These are phyloP conservation scores for Eulemur coronatus DNA, from an alignment of 2,797 vertebrate species.

Conservation along the genomic window DNA sequence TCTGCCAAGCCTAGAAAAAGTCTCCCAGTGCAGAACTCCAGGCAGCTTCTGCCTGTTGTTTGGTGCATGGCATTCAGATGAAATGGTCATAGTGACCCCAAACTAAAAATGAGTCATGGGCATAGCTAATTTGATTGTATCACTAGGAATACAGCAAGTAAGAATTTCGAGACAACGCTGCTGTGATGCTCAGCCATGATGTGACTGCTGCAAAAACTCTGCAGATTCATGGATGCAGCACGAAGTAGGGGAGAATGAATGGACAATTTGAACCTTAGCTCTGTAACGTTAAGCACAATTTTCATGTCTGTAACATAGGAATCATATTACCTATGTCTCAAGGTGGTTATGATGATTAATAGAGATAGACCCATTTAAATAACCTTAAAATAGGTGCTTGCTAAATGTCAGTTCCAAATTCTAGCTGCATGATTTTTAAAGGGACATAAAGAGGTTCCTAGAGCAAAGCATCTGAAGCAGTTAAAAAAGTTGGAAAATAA, in stretches of 20 bases:
- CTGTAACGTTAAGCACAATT: not conserved
- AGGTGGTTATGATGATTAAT: not conserved
- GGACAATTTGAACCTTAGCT: not conserved
- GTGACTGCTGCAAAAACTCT: not conserved
- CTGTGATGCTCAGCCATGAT: not conserved
- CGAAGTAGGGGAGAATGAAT: not conserved
- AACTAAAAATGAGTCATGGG: not conserved
- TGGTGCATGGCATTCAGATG: not conserved
- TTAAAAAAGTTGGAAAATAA: not conserved
- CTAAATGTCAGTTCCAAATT: not conserved
- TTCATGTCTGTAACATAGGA: not conserved
- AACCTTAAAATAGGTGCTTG: not conserved
- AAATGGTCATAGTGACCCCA: not conserved
- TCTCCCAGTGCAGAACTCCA: not conserved
- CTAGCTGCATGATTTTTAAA: not conserved
- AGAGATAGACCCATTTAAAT: not conserved
- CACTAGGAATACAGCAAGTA: not conserved
- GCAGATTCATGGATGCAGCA: not conserved
- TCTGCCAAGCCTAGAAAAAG: not conserved
- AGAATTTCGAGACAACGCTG: not conserved
- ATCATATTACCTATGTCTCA: not conserved
- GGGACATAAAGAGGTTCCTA: too few relatives aligned
- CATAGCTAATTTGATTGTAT: not conserved
- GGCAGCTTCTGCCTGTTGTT: not conserved
- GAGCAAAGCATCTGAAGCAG: not conserved